Percentiles rank a stretch among this genome's conserved stretches.
phyloP scores from a whole-genome alignment of 2,113 vertebrate species.

The Odobenus rosmarus region DNA sequence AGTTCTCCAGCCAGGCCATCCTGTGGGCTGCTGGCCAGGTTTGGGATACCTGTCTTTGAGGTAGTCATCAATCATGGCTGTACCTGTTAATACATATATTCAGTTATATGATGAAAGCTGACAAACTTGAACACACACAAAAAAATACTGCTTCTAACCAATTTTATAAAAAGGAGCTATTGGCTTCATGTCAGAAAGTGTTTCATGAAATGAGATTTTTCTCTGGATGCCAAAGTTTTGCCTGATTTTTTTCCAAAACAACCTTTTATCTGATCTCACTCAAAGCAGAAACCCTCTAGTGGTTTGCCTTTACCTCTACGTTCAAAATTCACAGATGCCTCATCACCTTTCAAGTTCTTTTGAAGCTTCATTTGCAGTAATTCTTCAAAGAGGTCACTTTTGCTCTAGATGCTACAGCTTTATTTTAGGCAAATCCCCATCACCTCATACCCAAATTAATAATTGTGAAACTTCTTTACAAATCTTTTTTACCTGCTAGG shows the following conservation, averaged over 20 bases:
- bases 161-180: not conserved
- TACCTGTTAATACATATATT: not conserved
- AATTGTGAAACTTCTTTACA: not conserved
- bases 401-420: not conserved
- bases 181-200: not conserved
- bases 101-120: not conserved
- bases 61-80: too few relatives aligned
- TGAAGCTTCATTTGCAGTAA: not conserved
- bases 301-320: not conserved
- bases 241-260: not conserved
- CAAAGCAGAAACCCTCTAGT: not conserved
- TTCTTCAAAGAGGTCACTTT: not conserved
- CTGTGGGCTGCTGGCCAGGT: not conserved
- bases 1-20: not conserved
- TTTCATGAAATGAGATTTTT: not conserved
- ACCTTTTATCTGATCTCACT: not conserved
- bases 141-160: not conserved
- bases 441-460: not conserved
- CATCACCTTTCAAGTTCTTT: not conserved
- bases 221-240: not conserved
- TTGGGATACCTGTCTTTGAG: not conserved
- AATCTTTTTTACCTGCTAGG: not conserved
- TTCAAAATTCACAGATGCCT: not conserved
- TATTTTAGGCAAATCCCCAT: not conserved
- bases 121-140: too few relatives aligned